Evolutionary conservation across 2,888 invertebrate genomes (phyloP), one percentile per base, ranked within the genome.

Genomic region (Chesias legatella): DNA sequence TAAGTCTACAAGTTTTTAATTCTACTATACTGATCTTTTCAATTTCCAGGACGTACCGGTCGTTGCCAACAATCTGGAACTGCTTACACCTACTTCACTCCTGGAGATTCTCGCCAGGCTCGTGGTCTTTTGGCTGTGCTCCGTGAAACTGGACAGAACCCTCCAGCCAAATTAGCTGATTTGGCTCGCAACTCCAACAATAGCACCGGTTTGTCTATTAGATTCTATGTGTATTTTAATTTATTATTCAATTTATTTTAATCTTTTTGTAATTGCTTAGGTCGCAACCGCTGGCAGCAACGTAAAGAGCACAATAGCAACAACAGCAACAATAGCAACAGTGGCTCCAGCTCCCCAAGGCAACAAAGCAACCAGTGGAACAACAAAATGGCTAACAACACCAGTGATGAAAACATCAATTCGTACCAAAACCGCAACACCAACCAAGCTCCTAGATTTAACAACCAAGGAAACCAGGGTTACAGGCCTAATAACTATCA

Each of bases 61-160:
- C 93, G 98, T 54, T 95, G 96, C 63, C 95, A 96, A 68, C 96
- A 96, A 69, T 93, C 95, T 22, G 97, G 98, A 32, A 98, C 98
- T 4, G 98, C 98, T 0, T 98, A 98, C 79, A 98, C 98, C 2
- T 98, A 98, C 85, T 98, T 99, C 82, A 98, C 98, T 0, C 92
- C 94, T 7, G 93, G 93, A 48, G 98, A 99, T 77, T 93, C 94
- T 21, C 93, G 97, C 46, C 98, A 98, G 75, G 97, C 98, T 0
- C 94, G 95, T 53, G 98, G 98, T 65, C 84, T 99, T 51, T 93
- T 99, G 37, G 93, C 95, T 13, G 97, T 98, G 1, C 85, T 99
- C 29, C 93, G 94, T 56, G 98, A 99, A 80, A 98, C 98, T 17
- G 96, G 97, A 1, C 98, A 98, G 73, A 90, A 90, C 22, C 93